Base-by-base conservation (phyloP, 2,888 invertebrate genomes). In the Drosophila hawaiiensis region DNA sequence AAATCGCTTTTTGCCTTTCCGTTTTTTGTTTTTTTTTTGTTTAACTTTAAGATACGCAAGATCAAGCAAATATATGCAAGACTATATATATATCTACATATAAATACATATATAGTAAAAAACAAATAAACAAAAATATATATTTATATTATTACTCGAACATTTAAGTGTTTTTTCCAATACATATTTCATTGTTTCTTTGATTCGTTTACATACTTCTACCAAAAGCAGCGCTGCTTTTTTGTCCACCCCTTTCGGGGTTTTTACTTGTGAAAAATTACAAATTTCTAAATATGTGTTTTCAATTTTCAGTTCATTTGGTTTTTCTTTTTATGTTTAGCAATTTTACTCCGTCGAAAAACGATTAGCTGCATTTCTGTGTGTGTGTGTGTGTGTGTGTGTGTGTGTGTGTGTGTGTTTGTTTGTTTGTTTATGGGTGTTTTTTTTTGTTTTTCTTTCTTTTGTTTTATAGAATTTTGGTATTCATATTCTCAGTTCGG, bases 201-300 rank as follows among this genome's bases (percentile, higher is more conserved):
- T 52, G 66, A 60, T 78, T 73, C 55, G 52, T 60, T 83, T 83
- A 90, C 84, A 84, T 84, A 84, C 90, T 84, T 84, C 80, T 84
- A 90, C 71, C 89, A 90, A 84, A 84, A 88, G 90, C 84, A 84
- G 84, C 89, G 86, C 83, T 85, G 89, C 76, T 76, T 76, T 70
- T 64, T 31, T 52, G 33, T 56, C 39, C 56, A 3, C 31, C 54
- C 56, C 35, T 43, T 60, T 55, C 54, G 31, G 41, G 10, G 0
- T 25, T 3, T 47, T 68, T 25, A 16, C 49, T 54, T 77, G 50
- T 43, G 33, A 76, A 69, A 60, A 47, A 63, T 70, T 58, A 55
- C 50, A 65, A 72, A 62, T 59, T 72, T 73, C 49, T 31, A 68
- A 70, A 80, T 61, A 60, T 62, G 60, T 61, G 29, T 35, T 39